Evolutionary conservation across 1,140 invertebrate species (phyloP).

Genomic region (Halictus rubicundus): DNA sequence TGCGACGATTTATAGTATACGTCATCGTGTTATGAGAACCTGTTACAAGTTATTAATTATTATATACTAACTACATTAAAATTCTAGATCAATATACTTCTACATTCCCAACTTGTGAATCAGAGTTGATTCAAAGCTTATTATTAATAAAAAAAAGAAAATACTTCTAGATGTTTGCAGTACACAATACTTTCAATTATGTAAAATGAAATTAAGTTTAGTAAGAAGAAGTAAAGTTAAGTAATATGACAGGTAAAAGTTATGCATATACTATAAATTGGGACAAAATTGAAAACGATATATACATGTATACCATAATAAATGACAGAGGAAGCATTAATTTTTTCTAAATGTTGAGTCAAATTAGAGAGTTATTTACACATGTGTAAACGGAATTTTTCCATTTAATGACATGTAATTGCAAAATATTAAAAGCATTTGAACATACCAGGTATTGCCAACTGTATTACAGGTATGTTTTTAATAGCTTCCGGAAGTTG

Average conservation of each 20-base stretch:
- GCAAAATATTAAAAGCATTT: constrained; percentile 26
- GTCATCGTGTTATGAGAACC: constrained; percentile 92
- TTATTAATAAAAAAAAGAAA: no score
- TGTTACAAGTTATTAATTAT: constrained; percentile 68
- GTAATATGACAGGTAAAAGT: no score
- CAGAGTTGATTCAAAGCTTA: no score
- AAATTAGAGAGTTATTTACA: neutral
- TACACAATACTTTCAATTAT: no score
- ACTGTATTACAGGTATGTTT: constrained; percentile 84
- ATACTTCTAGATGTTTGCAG: no score
- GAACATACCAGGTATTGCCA: constrained; percentile 88
- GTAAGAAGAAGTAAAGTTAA: no score
- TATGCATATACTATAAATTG: no score
- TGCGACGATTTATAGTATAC: constrained; percentile 84
- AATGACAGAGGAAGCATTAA: neutral
- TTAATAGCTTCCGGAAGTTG: constrained; percentile 82
- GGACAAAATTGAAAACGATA: no score
- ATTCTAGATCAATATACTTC: no score
- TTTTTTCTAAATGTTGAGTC: neutral
- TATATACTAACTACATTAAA: neutral
- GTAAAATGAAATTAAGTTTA: no score
- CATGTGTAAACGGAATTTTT: neutral
- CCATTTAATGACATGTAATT: neutral
- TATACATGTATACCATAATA: no score
- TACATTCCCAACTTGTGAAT: no score